These are phyloP conservation scores for Pantherophis guttatus DNA, from an alignment of 2,113 vertebrate species.

Conservation along the genomic window DNA sequence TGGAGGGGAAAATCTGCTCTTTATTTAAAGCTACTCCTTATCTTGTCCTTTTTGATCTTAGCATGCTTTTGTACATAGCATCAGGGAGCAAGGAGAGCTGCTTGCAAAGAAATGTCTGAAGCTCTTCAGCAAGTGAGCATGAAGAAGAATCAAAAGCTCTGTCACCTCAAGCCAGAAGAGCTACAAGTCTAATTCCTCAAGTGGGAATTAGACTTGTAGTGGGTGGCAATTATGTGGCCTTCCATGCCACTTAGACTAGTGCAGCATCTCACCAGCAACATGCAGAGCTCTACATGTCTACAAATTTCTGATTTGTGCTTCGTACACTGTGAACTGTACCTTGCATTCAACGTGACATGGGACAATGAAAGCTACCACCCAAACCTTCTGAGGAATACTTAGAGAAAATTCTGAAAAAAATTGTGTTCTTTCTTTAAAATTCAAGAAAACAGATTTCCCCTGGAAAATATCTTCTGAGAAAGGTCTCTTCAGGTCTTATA, in stretches of 20 bases:
- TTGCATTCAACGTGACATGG: not conserved
- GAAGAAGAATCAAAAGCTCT: not conserved
- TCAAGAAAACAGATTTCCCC: not conserved
- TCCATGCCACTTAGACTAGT: not conserved
- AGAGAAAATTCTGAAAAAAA: not conserved
- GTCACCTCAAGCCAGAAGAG: not conserved
- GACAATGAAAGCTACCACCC: not conserved
- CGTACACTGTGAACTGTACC: not conserved
- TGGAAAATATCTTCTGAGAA: not conserved
- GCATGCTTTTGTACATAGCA: not conserved
- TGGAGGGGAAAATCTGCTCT: not conserved
- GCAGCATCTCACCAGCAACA: not conserved
- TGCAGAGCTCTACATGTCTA: not conserved
- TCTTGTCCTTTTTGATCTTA: not conserved
- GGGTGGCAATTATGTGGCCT: not conserved
- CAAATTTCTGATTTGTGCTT: not conserved
- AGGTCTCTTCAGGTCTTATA: not conserved
- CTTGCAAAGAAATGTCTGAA: not conserved
- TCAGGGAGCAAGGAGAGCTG: not conserved
- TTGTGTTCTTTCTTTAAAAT: not conserved
- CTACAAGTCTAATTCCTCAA: not conserved
- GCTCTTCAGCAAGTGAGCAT: not conserved
- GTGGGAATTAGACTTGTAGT: too few relatives aligned
- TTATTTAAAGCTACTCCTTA: not conserved
- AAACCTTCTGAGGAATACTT: not conserved